Conservation (phyloP, 37 sponge, comb jelly and placozoan genomes). For the Chondrilla cf. caribensis region DNA sequence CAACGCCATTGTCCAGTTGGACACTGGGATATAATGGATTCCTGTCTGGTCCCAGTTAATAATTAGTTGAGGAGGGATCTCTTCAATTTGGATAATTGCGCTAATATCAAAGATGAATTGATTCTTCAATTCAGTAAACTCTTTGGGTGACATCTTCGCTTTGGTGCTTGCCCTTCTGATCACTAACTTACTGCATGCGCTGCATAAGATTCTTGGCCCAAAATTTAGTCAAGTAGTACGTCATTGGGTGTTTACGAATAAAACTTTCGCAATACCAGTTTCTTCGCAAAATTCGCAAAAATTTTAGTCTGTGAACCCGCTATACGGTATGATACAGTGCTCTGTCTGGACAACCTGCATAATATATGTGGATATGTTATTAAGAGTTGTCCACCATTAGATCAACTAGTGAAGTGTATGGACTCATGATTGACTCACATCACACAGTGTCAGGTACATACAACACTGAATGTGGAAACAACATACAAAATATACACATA, state of each 20-base stretch:
- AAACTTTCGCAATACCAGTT: constrained; percentile 4
- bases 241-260: neutral
- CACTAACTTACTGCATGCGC: constrained; percentile 60
- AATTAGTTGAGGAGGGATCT: constrained; percentile 50
- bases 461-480: too few relatives aligned
- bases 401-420: too few relatives aligned
- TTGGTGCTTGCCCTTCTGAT: constrained; percentile 43
- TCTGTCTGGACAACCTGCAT: too few relatives aligned
- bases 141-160: constrained; percentile 40
- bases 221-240: constrained; percentile 33
- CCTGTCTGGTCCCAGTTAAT: constrained; percentile 70
- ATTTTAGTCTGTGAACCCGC: constrained; percentile 7
- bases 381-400: too few relatives aligned
- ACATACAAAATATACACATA: too few relatives aligned
- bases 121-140: constrained; percentile 35
- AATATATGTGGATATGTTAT: too few relatives aligned
- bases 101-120: constrained; percentile 51
- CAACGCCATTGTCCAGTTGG: constrained; percentile 53
- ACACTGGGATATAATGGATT: constrained; percentile 52
- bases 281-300: constrained; percentile 12
- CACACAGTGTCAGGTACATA: too few relatives aligned
- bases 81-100: constrained; percentile 48
- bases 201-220: constrained; percentile 47
- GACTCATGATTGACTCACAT: too few relatives aligned
- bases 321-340: constrained; percentile 12